Conservation (phyloP, 2,113 vertebrate species). For the Herpailurus yagouaroundi region DNA sequence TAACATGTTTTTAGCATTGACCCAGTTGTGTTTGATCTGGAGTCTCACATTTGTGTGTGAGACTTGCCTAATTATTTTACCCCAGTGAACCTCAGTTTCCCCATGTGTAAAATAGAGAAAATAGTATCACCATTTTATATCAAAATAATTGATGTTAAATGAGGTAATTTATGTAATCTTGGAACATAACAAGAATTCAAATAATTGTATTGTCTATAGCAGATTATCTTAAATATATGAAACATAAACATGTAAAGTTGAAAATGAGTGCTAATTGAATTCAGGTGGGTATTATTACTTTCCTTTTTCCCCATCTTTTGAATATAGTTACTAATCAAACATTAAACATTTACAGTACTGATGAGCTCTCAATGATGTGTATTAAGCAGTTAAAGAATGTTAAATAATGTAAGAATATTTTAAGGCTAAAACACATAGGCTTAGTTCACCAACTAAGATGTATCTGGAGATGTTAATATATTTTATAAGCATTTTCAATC, state of each 20-base stretch:
- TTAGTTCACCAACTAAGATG: neutral
- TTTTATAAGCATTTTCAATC: slow-evolving; percentile 19
- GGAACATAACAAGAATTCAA: neutral
- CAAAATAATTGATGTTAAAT: neutral
- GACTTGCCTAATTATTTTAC: neutral
- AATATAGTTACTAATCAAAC: neutral
- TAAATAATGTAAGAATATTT: neutral
- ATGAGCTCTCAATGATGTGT: neutral
- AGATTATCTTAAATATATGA: neutral
- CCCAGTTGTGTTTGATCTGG: neutral
- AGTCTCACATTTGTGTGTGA: neutral
- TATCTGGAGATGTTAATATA: neutral
- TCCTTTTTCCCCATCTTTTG: neutral
- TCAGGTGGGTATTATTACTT: neutral
- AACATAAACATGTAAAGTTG: neutral
- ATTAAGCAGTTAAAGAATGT: neutral
- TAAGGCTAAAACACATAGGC: neutral
- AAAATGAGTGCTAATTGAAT: neutral
- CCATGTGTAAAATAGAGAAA: neutral
- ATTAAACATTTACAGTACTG: slow-evolving; percentile 3
- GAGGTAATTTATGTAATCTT: neutral
- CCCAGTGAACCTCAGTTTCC: neutral
- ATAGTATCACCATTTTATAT: slow-evolving; percentile 24
- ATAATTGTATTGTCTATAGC: neutral
- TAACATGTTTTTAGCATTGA: neutral